Percentiles rank a stretch among this genome's conserved stretches.
Conservation (phyloP, 2,797 vertebrate species). For the Melanotaenia parkinsoni region DNA sequence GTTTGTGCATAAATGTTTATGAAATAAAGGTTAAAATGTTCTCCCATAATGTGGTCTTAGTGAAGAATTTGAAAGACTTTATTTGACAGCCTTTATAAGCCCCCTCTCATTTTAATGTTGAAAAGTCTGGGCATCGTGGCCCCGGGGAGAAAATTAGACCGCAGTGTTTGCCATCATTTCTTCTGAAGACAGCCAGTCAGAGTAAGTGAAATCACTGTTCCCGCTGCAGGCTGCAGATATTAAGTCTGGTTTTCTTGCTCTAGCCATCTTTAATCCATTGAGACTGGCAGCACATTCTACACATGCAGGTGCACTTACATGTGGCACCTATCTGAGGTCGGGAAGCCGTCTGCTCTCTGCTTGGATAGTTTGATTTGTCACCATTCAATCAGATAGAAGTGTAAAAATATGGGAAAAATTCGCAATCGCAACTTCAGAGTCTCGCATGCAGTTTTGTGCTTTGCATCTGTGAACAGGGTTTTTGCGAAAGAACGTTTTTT, state of each 20-base stretch:
- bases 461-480: no score
- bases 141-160: conserved; percentile 37
- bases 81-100: conserved; percentile 33
- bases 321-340: neutral
- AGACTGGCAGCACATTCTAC: neutral
- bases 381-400: no score
- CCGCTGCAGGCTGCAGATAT: conserved; percentile 15
- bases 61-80: conserved; percentile 18
- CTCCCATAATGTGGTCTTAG: neutral
- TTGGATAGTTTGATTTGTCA: no score
- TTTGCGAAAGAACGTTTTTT: no score
- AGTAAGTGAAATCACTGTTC: conserved; percentile 33
- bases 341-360: no score
- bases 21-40: neutral
- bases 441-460: no score
- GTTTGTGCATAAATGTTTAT: conserved; percentile 1
- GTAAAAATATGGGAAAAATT: no score
- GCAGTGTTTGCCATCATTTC: conserved; percentile 23
- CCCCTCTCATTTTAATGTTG: conserved; percentile 26
- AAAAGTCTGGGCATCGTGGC: conserved; percentile 21
- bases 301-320: neutral
- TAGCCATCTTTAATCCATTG: conserved; percentile 5
- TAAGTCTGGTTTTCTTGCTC: conserved; percentile 13
- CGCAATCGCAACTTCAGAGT: no score
- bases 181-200: conserved; percentile 27